phyloP scores from a whole-genome alignment of 1,140 invertebrate species.

The Drosophila melanica region DNA sequence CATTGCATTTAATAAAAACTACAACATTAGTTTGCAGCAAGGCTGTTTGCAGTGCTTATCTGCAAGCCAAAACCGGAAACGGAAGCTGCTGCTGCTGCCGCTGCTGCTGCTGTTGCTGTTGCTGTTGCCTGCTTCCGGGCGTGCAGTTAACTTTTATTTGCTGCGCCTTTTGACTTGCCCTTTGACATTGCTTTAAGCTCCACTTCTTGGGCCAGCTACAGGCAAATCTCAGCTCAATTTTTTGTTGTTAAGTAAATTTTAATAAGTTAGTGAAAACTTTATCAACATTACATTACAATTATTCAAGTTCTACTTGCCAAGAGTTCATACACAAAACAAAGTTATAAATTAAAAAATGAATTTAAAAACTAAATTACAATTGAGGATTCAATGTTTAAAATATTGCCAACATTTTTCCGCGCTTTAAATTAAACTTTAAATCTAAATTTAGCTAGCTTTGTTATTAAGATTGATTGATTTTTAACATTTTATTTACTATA shows the following conservation, averaged over 20 bases:
- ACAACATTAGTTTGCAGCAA: conserved; percentile 48
- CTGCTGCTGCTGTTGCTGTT: neutral
- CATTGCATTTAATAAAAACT: conserved; percentile 62
- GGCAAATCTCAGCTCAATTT: neutral
- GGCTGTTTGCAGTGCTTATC: conserved; percentile 14
- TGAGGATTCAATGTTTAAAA: too few species aligned
- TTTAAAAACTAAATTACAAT: too few species aligned
- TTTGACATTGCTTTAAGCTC: conserved; percentile 44
- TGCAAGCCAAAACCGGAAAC: conserved; percentile 26
- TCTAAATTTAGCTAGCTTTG: too few species aligned
- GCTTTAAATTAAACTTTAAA: too few species aligned
- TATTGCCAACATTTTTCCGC: too few species aligned
- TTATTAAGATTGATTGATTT: too few species aligned
- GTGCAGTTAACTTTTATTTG: conserved; percentile 56
- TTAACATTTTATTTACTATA: too few species aligned
- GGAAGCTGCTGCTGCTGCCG: conserved; percentile 28
- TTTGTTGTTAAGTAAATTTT: too few species aligned
- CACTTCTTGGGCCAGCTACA: neutral
- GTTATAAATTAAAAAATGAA: too few species aligned
- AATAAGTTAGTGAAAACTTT: neutral
- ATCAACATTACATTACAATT: too few species aligned
- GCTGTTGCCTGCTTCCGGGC: conserved; percentile 25
- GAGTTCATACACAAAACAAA: too few species aligned
- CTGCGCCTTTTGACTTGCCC: neutral
- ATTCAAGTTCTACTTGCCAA: too few species aligned